Percentiles rank a stretch among this genome's conserved stretches.
phyloP scores from a whole-genome alignment of 2,888 invertebrate genomes.

The Drosophila aldrichi region DNA sequence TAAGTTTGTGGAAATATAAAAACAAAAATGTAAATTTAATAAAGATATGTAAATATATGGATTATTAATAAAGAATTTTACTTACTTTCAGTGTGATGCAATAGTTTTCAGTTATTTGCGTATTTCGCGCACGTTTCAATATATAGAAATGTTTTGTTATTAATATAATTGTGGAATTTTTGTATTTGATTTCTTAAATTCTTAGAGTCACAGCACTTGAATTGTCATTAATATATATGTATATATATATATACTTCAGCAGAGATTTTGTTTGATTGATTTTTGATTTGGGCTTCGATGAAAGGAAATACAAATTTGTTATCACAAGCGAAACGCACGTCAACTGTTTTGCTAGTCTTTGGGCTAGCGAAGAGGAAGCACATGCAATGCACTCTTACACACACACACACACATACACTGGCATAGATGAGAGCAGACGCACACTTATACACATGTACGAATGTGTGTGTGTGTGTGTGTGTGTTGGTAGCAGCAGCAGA shows the following conservation, averaged over 20 bases:
- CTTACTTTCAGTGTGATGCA: constrained; percentile 20
- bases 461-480: constrained; percentile 23
- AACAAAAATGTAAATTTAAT: background rate
- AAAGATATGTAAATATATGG: background rate
- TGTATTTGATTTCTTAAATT: constrained; percentile 27
- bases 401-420: constrained; percentile 22
- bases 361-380: constrained; percentile 57
- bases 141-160: background rate
- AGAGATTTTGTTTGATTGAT: constrained; percentile 15
- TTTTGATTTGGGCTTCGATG: constrained; percentile 24
- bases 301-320: constrained; percentile 49
- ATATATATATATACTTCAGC: constrained; percentile 34
- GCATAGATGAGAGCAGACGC: constrained; percentile 7
- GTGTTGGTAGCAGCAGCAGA: constrained; percentile 46
- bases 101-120: constrained; percentile 5
- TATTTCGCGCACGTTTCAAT: constrained; percentile 11
- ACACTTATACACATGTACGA: constrained; percentile 5
- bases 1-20: background rate
- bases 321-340: constrained; percentile 72
- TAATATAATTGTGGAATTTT: background rate
- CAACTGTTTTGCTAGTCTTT: constrained; percentile 57
- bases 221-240: constrained; percentile 17
- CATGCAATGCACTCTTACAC: constrained; percentile 48
- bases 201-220: constrained; percentile 57
- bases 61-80: constrained; percentile 1